Evolutionary conservation across 1,140 invertebrate genomes (phyloP), one percentile per base, ranked within the genome.

Genomic region (Drosophila nikananu): DNA sequence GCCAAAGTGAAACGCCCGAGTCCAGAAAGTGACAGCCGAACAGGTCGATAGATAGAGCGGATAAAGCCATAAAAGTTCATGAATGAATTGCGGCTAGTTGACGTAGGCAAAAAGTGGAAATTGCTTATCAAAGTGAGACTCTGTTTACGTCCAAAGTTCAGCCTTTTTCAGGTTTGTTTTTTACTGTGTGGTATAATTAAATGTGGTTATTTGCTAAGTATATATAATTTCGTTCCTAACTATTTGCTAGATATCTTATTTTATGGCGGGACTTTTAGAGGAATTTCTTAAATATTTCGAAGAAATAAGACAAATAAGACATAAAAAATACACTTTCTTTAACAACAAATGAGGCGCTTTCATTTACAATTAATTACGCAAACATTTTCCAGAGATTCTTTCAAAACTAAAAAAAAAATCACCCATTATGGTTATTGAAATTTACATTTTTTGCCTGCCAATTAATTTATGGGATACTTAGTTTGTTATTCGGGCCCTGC

Each of bases 1-100:
- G 55, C 27, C 68, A 73, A 73, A 73, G 71, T 74, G 71, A 74
- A 55, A 48, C 19, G 23, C 44, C 62, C 41, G 59, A 21, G 48
- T 35, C 63, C 49, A 46, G 30, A 71, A 30, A 71, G 64, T 57
- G 67, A 65, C 59, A 68, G 68, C n/a, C 65, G 42, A 37, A 32
- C 55, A 65, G 49, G 73, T 35, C 32, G 48, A 64, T 39, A 60
- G 67, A 68, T 73, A 57, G 67, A 61, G 44, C 44, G 46, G 37
- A 51, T 61, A 61, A 30, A 74, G 71, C 71, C 71, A 61, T 74
- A 74, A 52, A 73, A 74, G 71, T 48, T 61, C 37, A 73, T 61
- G 68, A 74, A 74, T 74, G 66, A 65, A 23, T 51, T 19, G 41
- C 39, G 15, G 23, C n/a, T 30, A 48, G 63, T 46, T 44, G 23